Base-by-base conservation (phyloP, 2,888 invertebrate genomes). In the Scaptomyza flava region DNA sequence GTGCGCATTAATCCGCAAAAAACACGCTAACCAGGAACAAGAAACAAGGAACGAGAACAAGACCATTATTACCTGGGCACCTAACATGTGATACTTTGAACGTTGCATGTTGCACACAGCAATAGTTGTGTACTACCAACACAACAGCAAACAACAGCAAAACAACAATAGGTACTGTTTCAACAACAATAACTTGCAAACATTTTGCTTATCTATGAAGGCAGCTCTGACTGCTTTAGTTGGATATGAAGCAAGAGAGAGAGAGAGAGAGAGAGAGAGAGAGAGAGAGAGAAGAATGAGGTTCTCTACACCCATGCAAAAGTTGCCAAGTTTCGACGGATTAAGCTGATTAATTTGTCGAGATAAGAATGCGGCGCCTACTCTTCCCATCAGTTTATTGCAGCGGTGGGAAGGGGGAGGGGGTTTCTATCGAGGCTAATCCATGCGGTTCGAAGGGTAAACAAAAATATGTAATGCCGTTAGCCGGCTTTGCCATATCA, bases 301-400 rank as follows among this genome's bases (percentile, higher is more conserved):
- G 17, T 17, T 27, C 27, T 62, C 68, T 63, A 51, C 66, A 71
- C 72, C 67, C 78, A 82, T 77, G 73, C 71, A 80, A 76, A 82
- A 72, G 68, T 72, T 72, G 70, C 69, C 81, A 86, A 84, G 79
- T 89, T 87, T 87, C 75, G 79, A 74, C 77, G 87, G 87, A 87
- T 87, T 87, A 87, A 87, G 89, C 87, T 83, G 87, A 87, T 87
- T 87, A 89, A 89, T 87, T 89, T 87, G 72, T 68, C 68, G 71
- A 81, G 87, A 87, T 89, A 87, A 89, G 86, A 84, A 72, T 77
- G 76, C 84, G 81, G 83, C 76, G 76, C 59, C 76, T 66, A 63
- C 72, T 59, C 43, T 23, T 27, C 20, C 34, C 48, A 3, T 14
- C 33, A 7, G 9, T 3, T 38, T 11, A 33, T n/a, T n/a, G n/a